Evolutionary conservation across 1,140 invertebrate genomes (phyloP), one percentile per base, ranked within the genome.

Genomic region (Scaptomyza montana): DNA sequence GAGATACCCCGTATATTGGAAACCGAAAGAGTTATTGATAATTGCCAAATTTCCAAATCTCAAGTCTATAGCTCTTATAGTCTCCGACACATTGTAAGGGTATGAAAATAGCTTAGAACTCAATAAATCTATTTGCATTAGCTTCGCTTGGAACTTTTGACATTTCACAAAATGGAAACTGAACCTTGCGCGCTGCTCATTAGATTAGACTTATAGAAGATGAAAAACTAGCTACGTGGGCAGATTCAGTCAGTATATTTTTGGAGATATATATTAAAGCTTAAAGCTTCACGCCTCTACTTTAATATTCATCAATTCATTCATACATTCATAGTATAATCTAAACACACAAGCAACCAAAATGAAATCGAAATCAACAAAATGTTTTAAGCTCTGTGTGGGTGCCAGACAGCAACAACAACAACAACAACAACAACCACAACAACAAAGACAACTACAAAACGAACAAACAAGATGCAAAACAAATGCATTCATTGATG

Each of bases 401-500:
- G 81, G 81, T 79, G 62, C 61, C 68, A 66, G 74, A 59, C 64
- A 62, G 54, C 45, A 56, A 41, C 60, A 49, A 68, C 66, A 75
- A 9, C 56, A 43, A 43, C 60, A 43, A 19, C 50, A 6, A 25
- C 21, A 25, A 67, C 66, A 75, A 9, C 56, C 36, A 43, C 60
- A 43, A 19, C 50, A 30, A 25, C 21, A 75, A 9, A 50, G 33
- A 28, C 60, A 43, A 33, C 30, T 33, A 36, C 33, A 36, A 41
- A 54, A 46, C n/a, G 49, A 45, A 30, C 36, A 41, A 45, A 54
- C 33, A 60, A 63, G 56, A 73, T 73, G 74, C 62, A 68, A 78
- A 71, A 66, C 70, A 78, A 80, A 71, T 64, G 57, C 78, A 86
- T 69, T 46, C 66, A 77, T 72, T 79, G 71, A 70, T 67, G 49